Evolutionary conservation across 2,113 vertebrate species (phyloP).

Genomic region (Dicrurus megarhynchus): DNA sequence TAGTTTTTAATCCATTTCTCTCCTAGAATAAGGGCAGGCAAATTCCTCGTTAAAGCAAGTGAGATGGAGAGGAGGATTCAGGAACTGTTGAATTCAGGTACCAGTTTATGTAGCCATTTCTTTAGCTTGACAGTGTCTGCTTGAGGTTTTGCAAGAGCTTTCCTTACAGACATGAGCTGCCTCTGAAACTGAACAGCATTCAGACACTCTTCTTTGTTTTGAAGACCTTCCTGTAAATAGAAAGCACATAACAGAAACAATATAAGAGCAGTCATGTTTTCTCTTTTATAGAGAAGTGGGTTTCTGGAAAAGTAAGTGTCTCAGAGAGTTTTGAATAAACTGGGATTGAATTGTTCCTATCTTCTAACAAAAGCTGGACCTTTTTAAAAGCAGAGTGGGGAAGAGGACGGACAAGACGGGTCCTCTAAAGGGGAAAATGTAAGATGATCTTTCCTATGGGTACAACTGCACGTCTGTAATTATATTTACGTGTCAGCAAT

Average conservation of each 20-base stretch:
- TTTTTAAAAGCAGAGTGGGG: background rate
- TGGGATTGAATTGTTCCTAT: background rate
- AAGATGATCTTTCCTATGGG: background rate
- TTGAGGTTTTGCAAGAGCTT: slow-evolving; percentile 60
- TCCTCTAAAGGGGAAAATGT: background rate
- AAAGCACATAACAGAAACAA: background rate
- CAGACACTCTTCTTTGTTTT: slow-evolving; percentile 57
- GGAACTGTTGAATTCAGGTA: background rate
- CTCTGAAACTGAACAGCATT: slow-evolving; percentile 49
- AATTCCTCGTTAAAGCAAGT: background rate
- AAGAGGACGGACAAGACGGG: background rate
- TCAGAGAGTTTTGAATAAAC: background rate
- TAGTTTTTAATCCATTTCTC: background rate
- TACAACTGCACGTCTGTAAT: background rate
- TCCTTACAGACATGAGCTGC: slow-evolving; percentile 65
- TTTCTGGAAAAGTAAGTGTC: background rate
- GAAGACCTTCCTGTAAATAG: slow-evolving; percentile 68
- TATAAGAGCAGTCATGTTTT: background rate
- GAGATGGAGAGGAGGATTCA: background rate
- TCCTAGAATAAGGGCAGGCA: background rate
- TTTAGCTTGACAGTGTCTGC: slow-evolving; percentile 43
- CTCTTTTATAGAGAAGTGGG: background rate
- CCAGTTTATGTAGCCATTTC: slow-evolving; percentile 67
- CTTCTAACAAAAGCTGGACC: background rate
- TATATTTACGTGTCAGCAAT: background rate